Base-by-base conservation (phyloP, 2,113 vertebrate species). In the Pygoscelis adeliae region DNA sequence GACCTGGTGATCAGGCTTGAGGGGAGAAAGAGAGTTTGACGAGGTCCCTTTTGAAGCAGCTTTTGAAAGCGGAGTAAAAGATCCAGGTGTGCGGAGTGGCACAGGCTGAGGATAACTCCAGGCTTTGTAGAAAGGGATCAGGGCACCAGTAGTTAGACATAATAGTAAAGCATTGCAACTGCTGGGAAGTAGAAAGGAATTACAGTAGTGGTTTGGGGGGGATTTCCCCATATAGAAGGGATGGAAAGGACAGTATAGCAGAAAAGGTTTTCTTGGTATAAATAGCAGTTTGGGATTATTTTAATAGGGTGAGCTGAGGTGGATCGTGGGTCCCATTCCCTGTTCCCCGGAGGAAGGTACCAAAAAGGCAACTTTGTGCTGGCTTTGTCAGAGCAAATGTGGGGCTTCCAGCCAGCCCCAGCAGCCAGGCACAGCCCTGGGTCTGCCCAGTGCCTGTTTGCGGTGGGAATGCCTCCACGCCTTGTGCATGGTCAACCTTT, bases 391-490 rank as follows among this genome's bases (percentile, higher is more conserved):
- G 42, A 63, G 76, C 29, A 46, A 52, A 17, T 1, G 9, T 9
- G 21, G 34, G 47, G 47, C 55, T 77, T 58, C 32, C 66, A 52
- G 69, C 23, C 13, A 29, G 40, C 70, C 22, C 15, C 26, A n/a
- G 36, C 22, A 56, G 26, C 63, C 1, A 3, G 34, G 32, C 27
- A 8, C 36, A 36, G 79, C 61, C 72, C 62, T 46, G 40, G 70
- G 13, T 18, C 50, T 50, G 61, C 36, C 14, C 5, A 3, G 18
- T 2, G 15, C 34, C 32, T 70, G 47, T 9, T 13, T 26, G 7
- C 10, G 12, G 18, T 36, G 17, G 21, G 27, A 47, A 34, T 0
- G 2, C 34, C 34, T 53, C 29, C 8, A 2, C 2, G 8, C 38
- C 38, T 77, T 6, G 1, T 10, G 40, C 26, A 3, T 6, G 21